Base-by-base conservation (phyloP, 2,797 vertebrate species). In the Psittacula echo region DNA sequence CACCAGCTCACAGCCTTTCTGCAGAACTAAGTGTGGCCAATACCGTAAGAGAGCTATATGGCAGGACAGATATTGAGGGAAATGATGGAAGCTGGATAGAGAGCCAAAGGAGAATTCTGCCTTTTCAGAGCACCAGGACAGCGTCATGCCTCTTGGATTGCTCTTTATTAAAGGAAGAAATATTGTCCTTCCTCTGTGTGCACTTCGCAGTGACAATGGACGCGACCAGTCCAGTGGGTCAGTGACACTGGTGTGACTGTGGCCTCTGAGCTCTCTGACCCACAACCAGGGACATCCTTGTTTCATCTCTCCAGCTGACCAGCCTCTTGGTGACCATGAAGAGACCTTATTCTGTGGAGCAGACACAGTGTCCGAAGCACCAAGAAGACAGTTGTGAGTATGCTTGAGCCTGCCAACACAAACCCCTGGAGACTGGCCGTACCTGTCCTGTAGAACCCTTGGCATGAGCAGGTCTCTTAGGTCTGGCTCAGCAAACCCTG, bases 401-500 rank as follows among this genome's bases (percentile, higher is more conserved):
- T 47, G 13, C 47, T 44, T 39, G 23, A 72, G 18, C n/a, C 18
- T 45, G 48, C 29, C 56, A 58, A 30, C 15, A 26, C 8, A 11
- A 34, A 11, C 8, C 34, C 23, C 23, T 13, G 23, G 19, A 80
- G 30, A 65, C 22, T 0, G 0, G 29, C 0, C 1, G 39, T 23
- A 41, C 26, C 27, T n/a, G 32, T 32, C 42, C 61, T 67, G 39
- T 27, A 56, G 21, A 66, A 39, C 10, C 23, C 54, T 50, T 24
- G 45, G 14, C 32, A 60, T 11, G 19, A 44, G n/a, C 26, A 45
- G 20, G 24, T 41, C 32, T 7, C 24, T n/a, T 18, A 11, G 18
- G 4, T 2, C 11, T 41, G 67, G 22, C 37, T 24, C 29, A 2
- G 30, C 42, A 85, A 79, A 60, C 27, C 32, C 47, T 30, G 1